These are phyloP conservation scores for Channa maculata DNA, from an alignment of 2,113 vertebrate genomes.

Conservation along the genomic window DNA sequence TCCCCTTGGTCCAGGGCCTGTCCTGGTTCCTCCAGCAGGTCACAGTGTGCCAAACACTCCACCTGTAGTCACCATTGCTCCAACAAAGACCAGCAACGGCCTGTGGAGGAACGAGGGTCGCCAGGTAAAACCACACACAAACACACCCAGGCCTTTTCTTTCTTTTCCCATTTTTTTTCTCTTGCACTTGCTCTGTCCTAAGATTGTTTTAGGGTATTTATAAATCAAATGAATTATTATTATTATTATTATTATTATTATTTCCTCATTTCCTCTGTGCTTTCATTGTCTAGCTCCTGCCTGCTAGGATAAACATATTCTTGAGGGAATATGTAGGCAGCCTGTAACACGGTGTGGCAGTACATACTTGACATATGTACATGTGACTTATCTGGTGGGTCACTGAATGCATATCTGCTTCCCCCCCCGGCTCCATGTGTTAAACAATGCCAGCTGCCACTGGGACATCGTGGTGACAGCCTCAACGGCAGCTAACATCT, in stretches of 20 bases:
- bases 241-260: too few species aligned
- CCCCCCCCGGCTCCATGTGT: constrained; percentile 25
- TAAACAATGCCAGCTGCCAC: constrained; percentile 78
- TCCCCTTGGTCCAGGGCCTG: constrained; percentile 94
- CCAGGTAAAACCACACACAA: constrained; percentile 83
- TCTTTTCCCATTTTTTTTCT: too few species aligned
- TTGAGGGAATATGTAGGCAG: constrained; percentile 41
- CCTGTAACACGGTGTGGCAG: constrained; percentile 46
- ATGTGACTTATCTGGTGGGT: constrained; percentile 56
- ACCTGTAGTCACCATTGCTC: constrained; percentile 98
- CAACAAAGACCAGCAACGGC: constrained; percentile 97
- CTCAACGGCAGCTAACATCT: constrained; percentile 79
- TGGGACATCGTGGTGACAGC: constrained; percentile 67
- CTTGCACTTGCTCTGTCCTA: not conserved
- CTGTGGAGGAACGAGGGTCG: constrained; percentile 96
- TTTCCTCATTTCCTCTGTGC: not conserved
- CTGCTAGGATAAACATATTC: constrained; percentile 28
- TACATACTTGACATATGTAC: constrained; percentile 72
- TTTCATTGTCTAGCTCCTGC: constrained; percentile 7
- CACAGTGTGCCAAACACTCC: constrained; percentile 98
- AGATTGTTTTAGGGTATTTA: not conserved
- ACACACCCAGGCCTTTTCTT: not conserved
- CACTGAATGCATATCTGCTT: constrained; percentile 19
- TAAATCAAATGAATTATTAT: too few species aligned
- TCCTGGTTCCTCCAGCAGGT: constrained; percentile 91